Evolutionary conservation across 2,888 invertebrate genomes (phyloP), one percentile per base, ranked within the genome.

Genomic region (Ophioninae sp.): DNA sequence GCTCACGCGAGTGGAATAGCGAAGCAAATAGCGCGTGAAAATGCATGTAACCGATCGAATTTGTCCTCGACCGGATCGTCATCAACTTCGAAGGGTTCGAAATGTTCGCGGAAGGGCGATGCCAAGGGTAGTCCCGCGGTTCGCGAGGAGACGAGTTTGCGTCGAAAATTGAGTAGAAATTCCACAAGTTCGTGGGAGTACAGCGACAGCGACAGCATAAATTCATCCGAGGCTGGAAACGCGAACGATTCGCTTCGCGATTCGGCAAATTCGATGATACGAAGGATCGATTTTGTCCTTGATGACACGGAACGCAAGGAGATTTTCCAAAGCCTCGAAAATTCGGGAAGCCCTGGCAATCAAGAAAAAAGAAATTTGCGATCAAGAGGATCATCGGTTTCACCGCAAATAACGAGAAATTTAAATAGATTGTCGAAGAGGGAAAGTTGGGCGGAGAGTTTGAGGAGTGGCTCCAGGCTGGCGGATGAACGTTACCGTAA

Each of bases 1-100:
- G 95, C 96, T 0, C 97, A 97, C 90, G 97, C 96, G 13, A 95
- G 95, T 87, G 96, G 96, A 70, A 95, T 95, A 88, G 93, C 93
- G 5, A 95, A 95, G 87, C 93, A 94, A 73, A 91, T 91, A 62
- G 87, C 86, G 93, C 93, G 79, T 93, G 17, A 94, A 93, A 90
- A 94, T 94, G 0, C 65, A 6, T 94, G 94, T 86, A 94, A 94
- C 6, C 69, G 78, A 7, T 75, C 79, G 0, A 74, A 85, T 17
- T 21, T 76, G 20, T 79, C 83, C 8, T 83, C 85, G 30, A 50
- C 80, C 6, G 79, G 82, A 20, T 93, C 73, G 21, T 61, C 73
- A 20, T 61, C 68, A 93, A 79, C 78, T 20, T 56, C 82, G 30
- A 88, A 85, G 74, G 68, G 77, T 62, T 62, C 83, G 13, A 84